Evolutionary conservation across 2,113 vertebrate species (phyloP).

Genomic region (Ptilonorhynchus violaceus): DNA sequence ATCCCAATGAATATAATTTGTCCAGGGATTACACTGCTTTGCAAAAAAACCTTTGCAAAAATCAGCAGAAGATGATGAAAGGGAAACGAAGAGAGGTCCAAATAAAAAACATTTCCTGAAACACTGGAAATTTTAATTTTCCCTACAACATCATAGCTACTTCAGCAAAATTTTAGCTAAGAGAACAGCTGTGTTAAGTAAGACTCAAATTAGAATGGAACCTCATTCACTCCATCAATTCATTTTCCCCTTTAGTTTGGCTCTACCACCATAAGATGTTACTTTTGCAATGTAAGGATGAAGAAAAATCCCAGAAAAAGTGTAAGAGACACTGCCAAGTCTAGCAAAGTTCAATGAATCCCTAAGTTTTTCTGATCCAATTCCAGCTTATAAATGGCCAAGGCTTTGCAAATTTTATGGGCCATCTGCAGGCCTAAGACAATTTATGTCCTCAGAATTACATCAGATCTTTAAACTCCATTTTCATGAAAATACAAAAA

Average conservation of each 20-base stretch:
- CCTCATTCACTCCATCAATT: not conserved
- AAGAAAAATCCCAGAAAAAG: not conserved
- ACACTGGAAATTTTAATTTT: not conserved
- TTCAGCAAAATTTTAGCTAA: not conserved
- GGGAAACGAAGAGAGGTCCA: not conserved
- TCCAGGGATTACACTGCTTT: not conserved
- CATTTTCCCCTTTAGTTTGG: not conserved
- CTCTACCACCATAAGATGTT: not conserved
- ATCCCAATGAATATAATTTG: not conserved
- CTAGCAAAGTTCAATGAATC: not conserved
- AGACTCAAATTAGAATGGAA: not conserved
- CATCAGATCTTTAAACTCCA: not conserved
- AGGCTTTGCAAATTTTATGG: not conserved
- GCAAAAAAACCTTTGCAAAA: not conserved
- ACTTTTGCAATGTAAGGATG: not conserved
- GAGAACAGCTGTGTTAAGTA: not conserved
- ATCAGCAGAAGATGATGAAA: not conserved
- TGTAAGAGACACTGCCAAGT: not conserved
- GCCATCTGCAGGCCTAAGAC: not conserved
- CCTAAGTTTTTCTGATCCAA: slow-evolving; percentile 20
- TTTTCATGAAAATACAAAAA: not conserved
- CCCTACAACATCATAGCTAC: not conserved
- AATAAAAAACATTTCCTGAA: not conserved
- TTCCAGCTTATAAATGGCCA: not conserved
- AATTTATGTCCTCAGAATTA: not conserved